Evolutionary conservation across 2,888 invertebrate species (phyloP).

Genomic region (Drosophila antonietae): DNA sequence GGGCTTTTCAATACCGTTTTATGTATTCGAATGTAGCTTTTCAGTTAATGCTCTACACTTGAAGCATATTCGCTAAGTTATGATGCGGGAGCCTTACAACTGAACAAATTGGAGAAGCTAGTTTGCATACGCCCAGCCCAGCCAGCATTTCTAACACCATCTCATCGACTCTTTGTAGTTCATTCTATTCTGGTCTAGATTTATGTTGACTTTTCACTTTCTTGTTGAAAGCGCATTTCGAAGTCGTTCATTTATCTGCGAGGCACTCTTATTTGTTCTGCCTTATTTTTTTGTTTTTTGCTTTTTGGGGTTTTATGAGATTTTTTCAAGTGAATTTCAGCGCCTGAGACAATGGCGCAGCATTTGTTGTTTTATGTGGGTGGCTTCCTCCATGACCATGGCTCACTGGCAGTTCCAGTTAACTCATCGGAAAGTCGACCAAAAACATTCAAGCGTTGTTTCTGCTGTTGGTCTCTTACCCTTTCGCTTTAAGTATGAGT

Average conservation of each 20-base stretch:
- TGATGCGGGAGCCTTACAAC: background rate
- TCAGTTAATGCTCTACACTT: conserved; percentile 49
- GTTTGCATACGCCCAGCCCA: too few species aligned
- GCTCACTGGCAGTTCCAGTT: conserved; percentile 62
- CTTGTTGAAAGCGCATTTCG: conserved; percentile 43
- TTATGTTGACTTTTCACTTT: too few species aligned
- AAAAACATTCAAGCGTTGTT: conserved; percentile 17
- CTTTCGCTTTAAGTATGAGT: conserved; percentile 57
- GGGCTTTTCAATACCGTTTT: conserved; percentile 74
- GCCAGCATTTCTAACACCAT: background rate
- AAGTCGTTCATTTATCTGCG: conserved; percentile 26
- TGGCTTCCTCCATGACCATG: conserved; percentile 61
- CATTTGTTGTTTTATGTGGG: conserved; percentile 75
- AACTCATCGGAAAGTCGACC: conserved; percentile 54
- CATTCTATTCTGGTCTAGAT: too few species aligned
- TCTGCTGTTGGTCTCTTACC: conserved; percentile 30
- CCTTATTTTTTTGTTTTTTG: background rate
- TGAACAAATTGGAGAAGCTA: background rate
- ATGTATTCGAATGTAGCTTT: conserved; percentile 61
- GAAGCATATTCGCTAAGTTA: background rate
- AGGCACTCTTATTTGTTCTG: conserved; percentile 36
- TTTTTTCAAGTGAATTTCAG: conserved; percentile 77
- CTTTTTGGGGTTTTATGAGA: conserved; percentile 53
- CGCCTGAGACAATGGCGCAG: conserved; percentile 67
- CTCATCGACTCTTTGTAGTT: rapidly evolving